Evolutionary conservation across 2,113 vertebrate species (phyloP).

Genomic region (Gallinago jamesoni): DNA sequence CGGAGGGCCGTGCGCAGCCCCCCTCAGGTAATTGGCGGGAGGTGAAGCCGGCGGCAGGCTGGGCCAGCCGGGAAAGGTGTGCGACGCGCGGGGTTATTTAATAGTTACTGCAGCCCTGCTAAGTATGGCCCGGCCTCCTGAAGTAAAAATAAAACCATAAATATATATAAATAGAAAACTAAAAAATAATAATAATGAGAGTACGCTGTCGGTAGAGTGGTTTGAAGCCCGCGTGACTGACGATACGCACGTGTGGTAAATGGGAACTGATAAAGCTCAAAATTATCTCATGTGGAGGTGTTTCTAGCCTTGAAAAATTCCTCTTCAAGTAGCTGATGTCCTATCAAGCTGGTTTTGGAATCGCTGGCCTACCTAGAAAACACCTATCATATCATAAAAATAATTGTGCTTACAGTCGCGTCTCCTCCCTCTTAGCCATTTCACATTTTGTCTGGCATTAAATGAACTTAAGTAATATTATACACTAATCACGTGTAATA

Average conservation of each 20-base stretch:
- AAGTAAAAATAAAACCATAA: too few relatives aligned
- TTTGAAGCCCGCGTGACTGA: neutral
- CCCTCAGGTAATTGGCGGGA: neutral
- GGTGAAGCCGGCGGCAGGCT: neutral
- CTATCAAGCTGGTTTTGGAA: neutral
- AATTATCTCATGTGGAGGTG: neutral
- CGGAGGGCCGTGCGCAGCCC: neutral
- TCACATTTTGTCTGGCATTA: neutral
- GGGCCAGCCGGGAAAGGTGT: neutral
- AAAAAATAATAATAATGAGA: too few relatives aligned
- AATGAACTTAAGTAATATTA: neutral
- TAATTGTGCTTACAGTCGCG: neutral
- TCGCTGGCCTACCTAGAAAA: neutral
- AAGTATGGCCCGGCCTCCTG: neutral
- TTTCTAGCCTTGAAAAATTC: neutral
- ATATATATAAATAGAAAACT: too few relatives aligned
- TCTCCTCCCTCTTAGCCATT: neutral
- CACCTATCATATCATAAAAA: neutral
- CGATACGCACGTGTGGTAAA: fast-evolving
- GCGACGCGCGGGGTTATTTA: fast-evolving
- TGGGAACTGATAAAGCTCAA: too few relatives aligned
- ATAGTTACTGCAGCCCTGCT: neutral
- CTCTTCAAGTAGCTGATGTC: neutral
- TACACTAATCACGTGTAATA: neutral
- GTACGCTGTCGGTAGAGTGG: neutral